phyloP scores from a whole-genome alignment of 1,140 invertebrate species.

The Ylistrum balloti region DNA sequence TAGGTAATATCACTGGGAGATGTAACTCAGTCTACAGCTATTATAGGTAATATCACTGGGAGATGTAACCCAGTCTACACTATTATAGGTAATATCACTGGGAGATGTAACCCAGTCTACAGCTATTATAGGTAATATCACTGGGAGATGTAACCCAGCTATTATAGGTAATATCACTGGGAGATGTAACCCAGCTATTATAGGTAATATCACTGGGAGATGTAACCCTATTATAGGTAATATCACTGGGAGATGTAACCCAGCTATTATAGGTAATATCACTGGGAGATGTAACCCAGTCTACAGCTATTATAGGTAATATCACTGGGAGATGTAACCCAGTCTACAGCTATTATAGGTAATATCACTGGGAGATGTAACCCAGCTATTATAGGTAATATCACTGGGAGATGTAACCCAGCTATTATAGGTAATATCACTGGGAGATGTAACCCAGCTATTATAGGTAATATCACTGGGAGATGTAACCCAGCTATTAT shows the following conservation, averaged over 20 bases:
- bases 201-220: no score
- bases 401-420: conserved; percentile 79
- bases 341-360: conserved; percentile 81
- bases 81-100: no score
- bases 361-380: conserved; percentile 74
- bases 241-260: conserved; percentile 79
- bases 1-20: no score
- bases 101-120: no score
- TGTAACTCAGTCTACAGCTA: conserved; percentile 79
- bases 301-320: conserved; percentile 81
- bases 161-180: conserved; percentile 81
- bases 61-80: no score
- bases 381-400: conserved; percentile 81
- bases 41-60: conserved; percentile 82
- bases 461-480: conserved; percentile 81
- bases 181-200: conserved; percentile 80
- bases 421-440: conserved; percentile 81
- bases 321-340: no score
- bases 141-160: conserved; percentile 78
- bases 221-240: no score
- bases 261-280: conserved; percentile 80
- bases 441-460: conserved; percentile 78
- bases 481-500: conserved; percentile 81
- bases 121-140: conserved; percentile 80
- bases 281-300: no score